These are phyloP conservation scores for Caenorhabditis sulstoni DNA, from an alignment of 2,888 invertebrate genomes.

Conservation along the genomic window DNA sequence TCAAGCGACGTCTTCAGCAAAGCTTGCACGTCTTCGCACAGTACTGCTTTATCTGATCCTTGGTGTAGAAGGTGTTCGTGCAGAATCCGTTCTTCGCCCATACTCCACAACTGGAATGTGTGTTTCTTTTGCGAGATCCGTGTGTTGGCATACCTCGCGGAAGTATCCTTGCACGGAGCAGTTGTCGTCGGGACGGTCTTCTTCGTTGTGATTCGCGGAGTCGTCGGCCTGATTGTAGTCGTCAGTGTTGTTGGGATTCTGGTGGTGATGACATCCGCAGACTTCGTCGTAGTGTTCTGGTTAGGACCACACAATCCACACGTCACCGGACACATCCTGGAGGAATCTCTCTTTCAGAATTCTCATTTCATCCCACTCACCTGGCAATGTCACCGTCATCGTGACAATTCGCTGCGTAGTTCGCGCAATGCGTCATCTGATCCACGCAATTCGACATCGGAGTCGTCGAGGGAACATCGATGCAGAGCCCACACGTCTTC, in stretches of 20 bases:
- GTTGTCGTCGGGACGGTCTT: neutral
- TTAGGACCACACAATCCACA: neutral
- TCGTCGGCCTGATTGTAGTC: neutral
- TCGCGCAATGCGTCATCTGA: neutral
- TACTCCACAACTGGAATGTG: slow-evolving; percentile 23
- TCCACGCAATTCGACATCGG: neutral
- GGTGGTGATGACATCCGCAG: neutral
- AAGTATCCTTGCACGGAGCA: slow-evolving; percentile 14
- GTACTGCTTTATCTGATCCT: slow-evolving; percentile 31
- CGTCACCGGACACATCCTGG: neutral
- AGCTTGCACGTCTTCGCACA: slow-evolving; percentile 42
- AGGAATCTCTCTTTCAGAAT: neutral
- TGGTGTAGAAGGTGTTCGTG: slow-evolving; percentile 39
- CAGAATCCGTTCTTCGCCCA: slow-evolving; percentile 53
- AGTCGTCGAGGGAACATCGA: no score
- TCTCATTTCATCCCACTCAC: no score
- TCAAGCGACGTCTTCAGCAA: slow-evolving; percentile 10
- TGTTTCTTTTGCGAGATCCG: neutral
- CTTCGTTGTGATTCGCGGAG: neutral
- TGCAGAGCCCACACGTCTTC: no score
- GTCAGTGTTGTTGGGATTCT: neutral
- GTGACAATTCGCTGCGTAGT: neutral
- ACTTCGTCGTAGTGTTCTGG: neutral
- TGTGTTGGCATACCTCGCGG: neutral
- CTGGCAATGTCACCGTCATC: no score